A percentile compares a stretch with the other conserved stretches of the same genome.
Evolutionary conservation across 2,113 vertebrate species (phyloP).

Genomic region (Anoura caudifer): DNA sequence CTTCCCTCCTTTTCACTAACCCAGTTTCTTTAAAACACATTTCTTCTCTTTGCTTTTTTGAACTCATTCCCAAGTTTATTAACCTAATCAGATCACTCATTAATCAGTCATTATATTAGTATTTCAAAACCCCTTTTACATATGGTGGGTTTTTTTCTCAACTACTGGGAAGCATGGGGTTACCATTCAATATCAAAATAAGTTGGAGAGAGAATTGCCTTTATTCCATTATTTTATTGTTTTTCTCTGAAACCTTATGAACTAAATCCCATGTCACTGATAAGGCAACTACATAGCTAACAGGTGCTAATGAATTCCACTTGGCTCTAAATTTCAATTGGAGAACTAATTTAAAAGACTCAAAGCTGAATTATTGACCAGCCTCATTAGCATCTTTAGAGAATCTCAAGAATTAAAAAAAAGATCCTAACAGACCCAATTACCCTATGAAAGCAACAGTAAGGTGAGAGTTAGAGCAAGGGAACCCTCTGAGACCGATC

Average conservation of each 20-base stretch:
- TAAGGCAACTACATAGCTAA: neutral
- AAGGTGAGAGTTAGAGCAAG: neutral
- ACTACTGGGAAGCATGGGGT: neutral
- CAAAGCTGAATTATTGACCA: neutral
- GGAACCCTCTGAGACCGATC: neutral
- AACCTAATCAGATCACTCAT: neutral
- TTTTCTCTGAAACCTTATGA: neutral
- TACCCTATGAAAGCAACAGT: neutral
- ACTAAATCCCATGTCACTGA: neutral
- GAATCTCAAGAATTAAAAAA: neutral
- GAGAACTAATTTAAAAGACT: neutral
- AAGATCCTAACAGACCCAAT: neutral
- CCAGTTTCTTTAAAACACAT: neutral
- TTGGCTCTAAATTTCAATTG: neutral
- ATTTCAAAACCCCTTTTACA: neutral
- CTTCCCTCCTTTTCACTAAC: neutral
- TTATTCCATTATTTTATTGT: neutral
- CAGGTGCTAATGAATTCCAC: neutral
- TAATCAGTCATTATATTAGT: neutral
- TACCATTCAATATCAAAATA: neutral
- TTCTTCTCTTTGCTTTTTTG: neutral
- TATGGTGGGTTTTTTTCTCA: neutral
- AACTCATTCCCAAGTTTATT: neutral
- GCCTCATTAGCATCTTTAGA: neutral
- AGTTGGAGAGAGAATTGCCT: neutral